A percentile compares a stretch with the other conserved stretches of the same genome.
These are phyloP conservation scores for Burhinus oedicnemus DNA, from an alignment of 2,113 vertebrate genomes.

Conservation along the genomic window DNA sequence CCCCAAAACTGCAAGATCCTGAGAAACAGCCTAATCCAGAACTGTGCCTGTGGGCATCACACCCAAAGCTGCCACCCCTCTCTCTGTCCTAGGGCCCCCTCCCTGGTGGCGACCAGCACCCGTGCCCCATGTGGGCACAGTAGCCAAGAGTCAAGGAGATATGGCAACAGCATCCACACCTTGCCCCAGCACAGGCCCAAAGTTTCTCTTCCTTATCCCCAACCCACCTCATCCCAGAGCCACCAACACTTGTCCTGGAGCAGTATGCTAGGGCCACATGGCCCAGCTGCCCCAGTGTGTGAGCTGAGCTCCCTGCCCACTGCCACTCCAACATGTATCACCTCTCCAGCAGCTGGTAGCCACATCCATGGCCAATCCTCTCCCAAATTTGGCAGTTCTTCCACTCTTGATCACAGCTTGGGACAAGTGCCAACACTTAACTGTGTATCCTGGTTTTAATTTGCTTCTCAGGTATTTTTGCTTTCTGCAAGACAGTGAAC, in stretches of 20 bases:
- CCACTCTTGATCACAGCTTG: rapidly evolving
- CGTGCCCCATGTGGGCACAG: rapidly evolving
- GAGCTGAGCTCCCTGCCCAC: neutral
- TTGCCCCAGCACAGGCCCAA: too few species aligned
- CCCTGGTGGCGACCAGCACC: neutral
- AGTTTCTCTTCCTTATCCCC: neutral
- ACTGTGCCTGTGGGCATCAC: rapidly evolving
- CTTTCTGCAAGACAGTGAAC: neutral
- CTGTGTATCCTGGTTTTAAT: rapidly evolving
- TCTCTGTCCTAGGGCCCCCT: neutral
- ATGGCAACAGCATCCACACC: neutral
- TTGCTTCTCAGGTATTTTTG: neutral
- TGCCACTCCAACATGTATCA: rapidly evolving
- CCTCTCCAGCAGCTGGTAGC: neutral
- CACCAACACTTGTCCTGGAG: rapidly evolving
- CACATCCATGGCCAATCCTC: rapidly evolving
- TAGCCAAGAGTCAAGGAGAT: neutral
- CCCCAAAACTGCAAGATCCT: rapidly evolving
- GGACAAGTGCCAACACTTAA: rapidly evolving
- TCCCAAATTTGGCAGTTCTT: neutral
- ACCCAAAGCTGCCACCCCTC: neutral
- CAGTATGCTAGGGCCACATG: rapidly evolving
- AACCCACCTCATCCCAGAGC: rapidly evolving
- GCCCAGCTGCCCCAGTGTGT: rapidly evolving
- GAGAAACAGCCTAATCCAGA: neutral